Percentiles rank a stretch among this genome's conserved stretches.
Evolutionary conservation across 2,888 invertebrate genomes (phyloP).

Genomic region (Euclidia mi): DNA sequence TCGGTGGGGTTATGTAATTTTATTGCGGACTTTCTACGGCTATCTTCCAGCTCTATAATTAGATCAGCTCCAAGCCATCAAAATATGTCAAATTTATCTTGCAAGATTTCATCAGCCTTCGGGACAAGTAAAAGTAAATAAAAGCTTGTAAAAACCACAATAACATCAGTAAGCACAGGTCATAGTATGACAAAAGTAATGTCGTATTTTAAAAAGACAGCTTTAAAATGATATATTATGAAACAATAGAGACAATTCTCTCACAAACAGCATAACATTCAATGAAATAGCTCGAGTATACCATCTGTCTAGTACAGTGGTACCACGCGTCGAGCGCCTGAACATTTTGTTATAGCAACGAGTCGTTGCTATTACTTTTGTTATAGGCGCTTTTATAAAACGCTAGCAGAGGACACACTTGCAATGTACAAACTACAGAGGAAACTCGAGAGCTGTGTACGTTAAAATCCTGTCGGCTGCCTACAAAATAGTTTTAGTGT

Average conservation of each 20-base stretch:
- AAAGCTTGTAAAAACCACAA: no score
- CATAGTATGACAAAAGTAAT: not conserved
- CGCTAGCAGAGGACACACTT: not conserved
- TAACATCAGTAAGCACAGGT: no score
- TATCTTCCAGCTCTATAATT: no score
- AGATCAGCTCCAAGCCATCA: no score
- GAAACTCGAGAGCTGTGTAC: not conserved
- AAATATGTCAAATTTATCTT: no score
- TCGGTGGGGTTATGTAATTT: no score
- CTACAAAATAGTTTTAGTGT: no score
- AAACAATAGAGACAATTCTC: constrained; percentile 6
- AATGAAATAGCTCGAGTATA: constrained; percentile 19
- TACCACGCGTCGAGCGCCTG: constrained; percentile 42
- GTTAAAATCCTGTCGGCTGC: not conserved
- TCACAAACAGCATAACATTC: constrained; percentile 11
- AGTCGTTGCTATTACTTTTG: constrained; percentile 39
- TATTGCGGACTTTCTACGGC: no score
- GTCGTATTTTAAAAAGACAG: constrained; percentile 8
- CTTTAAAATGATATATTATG: constrained; percentile 9
- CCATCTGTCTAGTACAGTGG: constrained; percentile 12
- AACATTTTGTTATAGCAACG: constrained; percentile 37
- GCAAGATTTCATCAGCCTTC: no score
- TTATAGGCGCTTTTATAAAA: constrained; percentile 35
- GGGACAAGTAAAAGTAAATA: no score
- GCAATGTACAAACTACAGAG: constrained; percentile 1